Evolutionary conservation across 2,888 invertebrate species (phyloP), one percentile per base, ranked within the genome.

Genomic region (Athripsodes cinereus): DNA sequence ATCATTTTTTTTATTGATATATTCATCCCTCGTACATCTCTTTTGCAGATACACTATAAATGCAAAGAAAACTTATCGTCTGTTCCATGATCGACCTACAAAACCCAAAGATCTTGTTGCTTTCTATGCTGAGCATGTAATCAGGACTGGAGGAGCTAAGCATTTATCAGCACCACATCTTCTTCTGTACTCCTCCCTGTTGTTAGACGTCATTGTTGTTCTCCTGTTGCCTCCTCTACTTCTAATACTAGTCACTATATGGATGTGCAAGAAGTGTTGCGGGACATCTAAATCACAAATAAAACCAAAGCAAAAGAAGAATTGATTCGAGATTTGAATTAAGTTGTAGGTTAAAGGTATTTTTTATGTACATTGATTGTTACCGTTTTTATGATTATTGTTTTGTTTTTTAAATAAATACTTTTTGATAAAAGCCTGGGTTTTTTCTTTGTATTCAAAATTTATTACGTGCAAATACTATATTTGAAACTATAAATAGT

Each of bases 21-120:
- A 1, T 60, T 53, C 8, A 50, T 72, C 20, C 64, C 66, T 19
- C 68, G 10, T 6, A 26, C 26, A 10, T 6, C 10, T 26, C 26
- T 26, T 26, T 40, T 48, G 2, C 48, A 48, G 48, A 13, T 50
- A 50, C 16, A 21, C 18, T 11, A 10, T 22, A 18, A 50, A 6
- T 10, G 50, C 50, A 2, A 50, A 11, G 20, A 22, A 6, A 11
- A 8, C 11, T 11, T n/a, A 22, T 10, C 18, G 3, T 11, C 10
- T 22, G 2, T 50, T 22, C 16, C 2, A 11, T 20, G 50, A 50
- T 26, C 50, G 50, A 10, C 22, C 22, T 2, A 26, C 22, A 13
- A 21, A 16, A 2, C 50, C 50, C 10, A 50, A 22, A 26, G 50
- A 50, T 3, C 22, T 22, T 22, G 50, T 50, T 21, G 8, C 16